phyloP scores from a whole-genome alignment of 2,797 vertebrate genomes.

The Danionella dracula region DNA sequence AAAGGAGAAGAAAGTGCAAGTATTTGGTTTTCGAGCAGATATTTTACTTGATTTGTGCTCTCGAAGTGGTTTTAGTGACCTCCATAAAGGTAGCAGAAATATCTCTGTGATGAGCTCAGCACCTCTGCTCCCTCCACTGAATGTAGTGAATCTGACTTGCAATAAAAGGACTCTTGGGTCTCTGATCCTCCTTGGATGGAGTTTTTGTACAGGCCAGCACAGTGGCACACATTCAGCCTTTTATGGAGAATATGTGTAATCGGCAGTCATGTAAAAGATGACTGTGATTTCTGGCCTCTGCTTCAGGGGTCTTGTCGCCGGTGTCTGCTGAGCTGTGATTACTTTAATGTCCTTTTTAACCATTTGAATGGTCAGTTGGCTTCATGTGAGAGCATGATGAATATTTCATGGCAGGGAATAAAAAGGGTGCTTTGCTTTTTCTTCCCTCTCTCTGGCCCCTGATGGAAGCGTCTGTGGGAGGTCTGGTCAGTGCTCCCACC shows the following conservation, averaged over 20 bases:
- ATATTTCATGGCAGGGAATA: constrained; percentile 70
- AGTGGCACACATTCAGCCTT: constrained; percentile 36
- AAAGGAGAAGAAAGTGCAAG: not conserved
- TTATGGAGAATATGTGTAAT: constrained; percentile 48
- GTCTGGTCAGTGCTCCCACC: constrained; percentile 79
- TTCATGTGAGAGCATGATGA: constrained; percentile 65
- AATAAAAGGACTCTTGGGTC: constrained; percentile 16
- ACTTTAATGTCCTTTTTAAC: constrained; percentile 62
- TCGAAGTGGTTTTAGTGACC: constrained; percentile 10
- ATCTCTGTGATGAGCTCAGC: constrained; percentile 43
- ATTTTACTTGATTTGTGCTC: not conserved
- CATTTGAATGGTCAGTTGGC: constrained; percentile 56
- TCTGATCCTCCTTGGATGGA: constrained; percentile 35
- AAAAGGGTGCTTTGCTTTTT: constrained; percentile 71
- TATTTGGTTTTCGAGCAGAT: not conserved
- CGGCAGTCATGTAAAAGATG: constrained; percentile 57
- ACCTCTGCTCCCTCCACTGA: not conserved
- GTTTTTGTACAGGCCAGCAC: constrained; percentile 1
- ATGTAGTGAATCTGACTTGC: constrained; percentile 6
- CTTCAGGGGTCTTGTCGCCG: constrained; percentile 43
- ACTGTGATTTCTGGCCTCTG: constrained; percentile 52
- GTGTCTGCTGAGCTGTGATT: constrained; percentile 40
- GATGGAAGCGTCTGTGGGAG: constrained; percentile 42
- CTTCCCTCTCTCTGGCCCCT: constrained; percentile 48
- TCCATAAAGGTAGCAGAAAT: constrained; percentile 39